Conservation (phyloP, 2,113 vertebrate genomes). For the Leptobrachium leishanense region DNA sequence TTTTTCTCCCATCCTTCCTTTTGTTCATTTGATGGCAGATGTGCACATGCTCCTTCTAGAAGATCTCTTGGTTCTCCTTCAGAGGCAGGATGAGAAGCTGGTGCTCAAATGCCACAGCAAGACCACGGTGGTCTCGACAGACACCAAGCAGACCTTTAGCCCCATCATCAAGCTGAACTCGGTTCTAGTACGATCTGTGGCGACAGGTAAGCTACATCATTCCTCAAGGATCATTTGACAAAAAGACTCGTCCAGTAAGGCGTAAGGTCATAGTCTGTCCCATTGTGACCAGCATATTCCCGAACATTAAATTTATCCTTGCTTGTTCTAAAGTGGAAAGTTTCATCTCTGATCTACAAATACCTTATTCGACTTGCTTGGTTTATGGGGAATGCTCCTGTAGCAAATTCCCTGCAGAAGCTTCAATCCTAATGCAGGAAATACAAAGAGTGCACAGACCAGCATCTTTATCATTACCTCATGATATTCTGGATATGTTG, state of each 20-base stretch:
- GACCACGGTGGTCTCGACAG: constrained; percentile 56
- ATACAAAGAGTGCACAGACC: no score
- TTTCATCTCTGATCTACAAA: no score
- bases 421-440: no score
- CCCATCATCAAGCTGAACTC: constrained; percentile 84
- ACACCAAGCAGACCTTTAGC: constrained; percentile 85
- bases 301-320: no score
- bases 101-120: constrained; percentile 81
- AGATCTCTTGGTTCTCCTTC: constrained; percentile 84
- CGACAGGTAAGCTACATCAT: constrained; percentile 73
- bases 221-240: neutral
- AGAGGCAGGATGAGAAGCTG: constrained; percentile 82
- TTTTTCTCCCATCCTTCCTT: neutral
- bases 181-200: constrained; percentile 82
- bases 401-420: no score
- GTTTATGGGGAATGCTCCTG: no score
- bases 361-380: no score
- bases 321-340: no score
- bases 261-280: neutral
- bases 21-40: constrained; percentile 62
- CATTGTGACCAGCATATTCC: neutral
- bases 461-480: no score
- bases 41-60: constrained; percentile 88
- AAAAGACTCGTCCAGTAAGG: no score
- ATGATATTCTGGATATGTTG: no score